A percentile compares a stretch with the other conserved stretches of the same genome.
Conservation (phyloP, 1,140 invertebrate genomes). For the Drosophila bocqueti region DNA sequence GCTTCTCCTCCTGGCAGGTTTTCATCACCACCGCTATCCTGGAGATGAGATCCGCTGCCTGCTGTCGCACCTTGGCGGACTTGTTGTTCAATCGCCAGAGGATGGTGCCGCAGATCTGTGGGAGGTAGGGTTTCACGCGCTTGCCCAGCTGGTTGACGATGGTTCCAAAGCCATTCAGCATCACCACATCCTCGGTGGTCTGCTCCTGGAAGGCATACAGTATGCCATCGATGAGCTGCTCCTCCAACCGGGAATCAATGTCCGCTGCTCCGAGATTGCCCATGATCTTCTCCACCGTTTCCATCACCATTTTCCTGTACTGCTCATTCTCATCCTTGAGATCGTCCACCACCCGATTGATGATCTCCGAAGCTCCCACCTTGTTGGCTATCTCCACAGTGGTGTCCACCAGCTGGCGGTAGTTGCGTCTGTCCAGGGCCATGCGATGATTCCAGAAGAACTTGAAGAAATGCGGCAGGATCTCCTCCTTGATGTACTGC, state of each 20-base stretch:
- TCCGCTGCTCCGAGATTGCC: slow-evolving; percentile 98
- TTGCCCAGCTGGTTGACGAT: slow-evolving; percentile 99
- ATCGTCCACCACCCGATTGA: slow-evolving; percentile 99
- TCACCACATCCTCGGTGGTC: slow-evolving; percentile 99
- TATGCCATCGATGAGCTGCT: slow-evolving; percentile 99
- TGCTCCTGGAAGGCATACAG: slow-evolving; percentile 99
- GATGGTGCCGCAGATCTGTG: slow-evolving; percentile 99
- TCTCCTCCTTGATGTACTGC: slow-evolving; percentile 99
- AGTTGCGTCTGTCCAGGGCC: slow-evolving; percentile 99
- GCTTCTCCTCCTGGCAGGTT: slow-evolving; percentile 99
- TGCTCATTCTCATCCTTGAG: slow-evolving; percentile 99
- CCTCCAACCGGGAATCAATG: slow-evolving; percentile 98
- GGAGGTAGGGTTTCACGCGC: slow-evolving; percentile 98
- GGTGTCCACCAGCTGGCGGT: slow-evolving; percentile 98
- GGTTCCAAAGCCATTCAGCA: slow-evolving; percentile 99
- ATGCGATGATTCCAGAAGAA: slow-evolving; percentile 99
- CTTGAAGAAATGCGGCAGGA: slow-evolving; percentile 99
- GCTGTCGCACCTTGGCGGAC: slow-evolving; percentile 99
- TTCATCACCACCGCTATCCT: slow-evolving; percentile 99
- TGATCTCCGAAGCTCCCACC: slow-evolving; percentile 99
- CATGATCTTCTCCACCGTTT: slow-evolving; percentile 99
- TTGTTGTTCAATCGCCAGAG: slow-evolving; percentile 99
- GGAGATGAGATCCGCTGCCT: slow-evolving; percentile 99
- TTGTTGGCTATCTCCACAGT: slow-evolving; percentile 99
- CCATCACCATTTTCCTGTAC: slow-evolving; percentile 99